phyloP scores from a whole-genome alignment of 1,140 invertebrate genomes.

The Rhyacophila brunnea region DNA sequence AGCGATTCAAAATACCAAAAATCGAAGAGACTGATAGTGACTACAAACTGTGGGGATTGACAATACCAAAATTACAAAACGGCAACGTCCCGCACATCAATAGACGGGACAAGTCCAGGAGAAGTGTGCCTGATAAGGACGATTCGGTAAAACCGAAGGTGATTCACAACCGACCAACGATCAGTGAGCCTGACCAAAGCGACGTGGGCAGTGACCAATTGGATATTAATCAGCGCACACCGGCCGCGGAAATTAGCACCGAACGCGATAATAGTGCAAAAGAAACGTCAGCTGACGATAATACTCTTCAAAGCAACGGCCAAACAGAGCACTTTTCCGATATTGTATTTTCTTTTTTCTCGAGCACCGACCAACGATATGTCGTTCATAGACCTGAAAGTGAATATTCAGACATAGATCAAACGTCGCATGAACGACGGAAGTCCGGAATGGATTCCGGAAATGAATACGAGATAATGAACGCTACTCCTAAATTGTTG shows the following conservation, averaged over 20 bases:
- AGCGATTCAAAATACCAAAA: constrained; percentile 25
- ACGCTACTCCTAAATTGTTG: constrained; percentile 1
- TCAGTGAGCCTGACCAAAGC: constrained; percentile 1
- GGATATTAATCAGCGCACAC: not conserved
- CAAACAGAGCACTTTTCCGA: constrained; percentile 30
- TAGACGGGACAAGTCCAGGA: constrained; percentile 12
- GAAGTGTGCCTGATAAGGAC: constrained; percentile 7
- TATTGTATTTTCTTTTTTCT: constrained; percentile 34
- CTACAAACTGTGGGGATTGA: constrained; percentile 32
- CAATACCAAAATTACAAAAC: constrained; percentile 30
- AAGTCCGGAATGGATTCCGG: constrained; percentile 18
- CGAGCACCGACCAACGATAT: constrained; percentile 27
- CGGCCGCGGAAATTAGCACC: not conserved
- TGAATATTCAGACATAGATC: not conserved
- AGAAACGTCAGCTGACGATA: not conserved
- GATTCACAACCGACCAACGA: constrained; percentile 4
- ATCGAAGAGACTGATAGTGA: constrained; percentile 27
- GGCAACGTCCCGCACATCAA: constrained; percentile 10
- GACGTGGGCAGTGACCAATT: not conserved
- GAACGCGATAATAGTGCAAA: not conserved
- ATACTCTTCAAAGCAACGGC: constrained; percentile 4
- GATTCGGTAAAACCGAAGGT: not conserved
- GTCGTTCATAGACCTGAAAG: constrained; percentile 14
- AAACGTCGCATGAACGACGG: not conserved
- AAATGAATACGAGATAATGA: constrained; percentile 33